Base-by-base conservation (phyloP, 2,888 invertebrate genomes). In the Holacanthella duospinosa region DNA sequence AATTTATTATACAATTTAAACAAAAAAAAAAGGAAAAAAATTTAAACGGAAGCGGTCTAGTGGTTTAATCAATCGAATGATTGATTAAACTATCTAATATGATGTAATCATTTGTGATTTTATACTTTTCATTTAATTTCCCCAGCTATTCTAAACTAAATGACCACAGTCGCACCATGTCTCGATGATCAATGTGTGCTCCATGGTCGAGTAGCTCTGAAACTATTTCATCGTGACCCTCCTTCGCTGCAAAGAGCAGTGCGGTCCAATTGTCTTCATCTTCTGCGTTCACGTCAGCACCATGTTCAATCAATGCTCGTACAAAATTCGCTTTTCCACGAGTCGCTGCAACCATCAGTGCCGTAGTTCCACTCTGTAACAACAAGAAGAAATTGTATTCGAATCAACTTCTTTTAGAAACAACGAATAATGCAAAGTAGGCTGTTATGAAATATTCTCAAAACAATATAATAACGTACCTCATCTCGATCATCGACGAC, bases 211-310 rank as follows among this genome's bases (percentile, higher is more conserved):
- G 77, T 55, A 97, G 78, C 71, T 90, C 86, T 68, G 85, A 81
- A 61, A 89, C 89, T 60, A 93, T 84, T 74, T 89, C 86, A 29
- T 85, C 80, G 77, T 91, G 85, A 0, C 96, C 96, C 74, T 88
- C 89, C 74, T 92, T 90, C 3, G 94, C 85, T 24, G 96, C 94
- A 78, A 89, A 90, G 69, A 93, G 81, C 66, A 99, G 79, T 6
- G 95, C 85, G 54, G 91, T 88, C 93, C 96, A 95, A 73, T 90
- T 89, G 77, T 97, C 96, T 83, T 85, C 83, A 78, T 97, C 97
- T 74, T 90, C 88, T 19, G 88, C 86, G 77, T 91, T 88, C 24
- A 92, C 86, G 79, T 97, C 96, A 36, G 95, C 94, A 65, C 93
- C 93, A 76, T 91, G 88, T 62, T 86, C 85, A 71, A 97, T 81